Percentiles rank a stretch among this genome's conserved stretches.
Evolutionary conservation across 2,888 invertebrate genomes (phyloP).

Genomic region (Caenorhabditis parvicauda): DNA sequence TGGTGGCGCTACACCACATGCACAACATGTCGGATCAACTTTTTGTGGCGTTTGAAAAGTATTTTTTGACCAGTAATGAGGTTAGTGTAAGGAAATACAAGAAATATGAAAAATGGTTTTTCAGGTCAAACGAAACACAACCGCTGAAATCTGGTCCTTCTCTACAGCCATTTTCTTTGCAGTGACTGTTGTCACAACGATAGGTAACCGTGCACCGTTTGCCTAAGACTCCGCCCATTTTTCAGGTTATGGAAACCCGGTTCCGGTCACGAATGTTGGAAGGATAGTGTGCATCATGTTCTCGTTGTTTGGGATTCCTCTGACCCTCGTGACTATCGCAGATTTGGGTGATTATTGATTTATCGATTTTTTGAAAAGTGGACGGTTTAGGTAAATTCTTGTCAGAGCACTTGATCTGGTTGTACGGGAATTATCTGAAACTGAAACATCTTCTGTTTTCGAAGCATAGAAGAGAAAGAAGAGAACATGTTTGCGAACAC

Average conservation of each 20-base stretch:
- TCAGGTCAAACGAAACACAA: conserved; percentile 56
- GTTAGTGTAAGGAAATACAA: conserved; percentile 7
- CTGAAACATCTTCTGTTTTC: conserved; percentile 42
- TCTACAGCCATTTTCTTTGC: conserved; percentile 63
- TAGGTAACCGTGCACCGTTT: conserved; percentile 28
- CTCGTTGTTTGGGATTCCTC: conserved; percentile 62
- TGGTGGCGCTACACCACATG: conserved; percentile 45
- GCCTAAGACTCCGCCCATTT: neutral
- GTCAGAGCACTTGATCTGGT: conserved; percentile 60
- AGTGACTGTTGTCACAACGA: conserved; percentile 62
- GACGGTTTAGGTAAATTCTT: conserved; percentile 56
- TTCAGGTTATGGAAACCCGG: conserved; percentile 62
- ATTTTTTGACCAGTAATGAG: conserved; percentile 57
- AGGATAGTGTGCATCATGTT: conserved; percentile 59
- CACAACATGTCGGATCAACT: conserved; percentile 61
- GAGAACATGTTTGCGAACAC: conserved; percentile 59
- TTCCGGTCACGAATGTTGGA: conserved; percentile 59
- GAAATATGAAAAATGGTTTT: neutral
- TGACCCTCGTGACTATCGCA: conserved; percentile 62
- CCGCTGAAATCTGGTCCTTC: conserved; percentile 62
- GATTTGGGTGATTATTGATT: conserved; percentile 48
- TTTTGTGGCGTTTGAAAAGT: conserved; percentile 62
- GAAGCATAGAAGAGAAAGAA: conserved; percentile 23
- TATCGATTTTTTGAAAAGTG: neutral
- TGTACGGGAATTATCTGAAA: conserved; percentile 59